Evolutionary conservation across 2,113 vertebrate genomes (phyloP).

Genomic region (Entelurus aequoreus): DNA sequence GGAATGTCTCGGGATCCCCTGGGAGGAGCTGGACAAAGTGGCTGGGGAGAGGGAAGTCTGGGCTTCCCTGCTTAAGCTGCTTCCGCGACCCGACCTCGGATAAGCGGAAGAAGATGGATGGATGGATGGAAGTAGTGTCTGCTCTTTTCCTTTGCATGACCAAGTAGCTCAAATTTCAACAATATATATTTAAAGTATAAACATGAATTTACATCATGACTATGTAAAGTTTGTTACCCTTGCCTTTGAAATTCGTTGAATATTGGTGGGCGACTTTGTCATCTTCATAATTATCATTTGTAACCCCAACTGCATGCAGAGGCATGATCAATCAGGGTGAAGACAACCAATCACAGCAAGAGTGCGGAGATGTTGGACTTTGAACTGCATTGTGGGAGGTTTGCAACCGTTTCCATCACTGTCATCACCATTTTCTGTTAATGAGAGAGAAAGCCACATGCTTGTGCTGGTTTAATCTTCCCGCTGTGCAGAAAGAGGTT

Average conservation of each 20-base stretch:
- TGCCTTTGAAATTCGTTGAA: neutral
- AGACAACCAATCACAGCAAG: slow-evolving; percentile 43
- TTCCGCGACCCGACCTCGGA: no score
- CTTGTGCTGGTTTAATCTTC: slow-evolving; percentile 12
- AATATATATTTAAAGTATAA: neutral
- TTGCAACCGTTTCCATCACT: slow-evolving; percentile 23
- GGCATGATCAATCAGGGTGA: slow-evolving; percentile 45
- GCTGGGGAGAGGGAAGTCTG: no score
- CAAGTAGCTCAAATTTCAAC: neutral
- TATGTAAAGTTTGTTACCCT: neutral
- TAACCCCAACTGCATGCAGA: slow-evolving; percentile 33
- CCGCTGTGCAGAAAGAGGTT: slow-evolving; percentile 8
- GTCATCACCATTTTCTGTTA: slow-evolving; percentile 17
- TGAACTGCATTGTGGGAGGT: slow-evolving; percentile 59
- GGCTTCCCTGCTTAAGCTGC: no score
- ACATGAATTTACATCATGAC: neutral
- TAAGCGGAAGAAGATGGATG: no score
- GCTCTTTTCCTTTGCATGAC: neutral
- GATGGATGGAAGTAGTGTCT: no score
- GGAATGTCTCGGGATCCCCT: no score
- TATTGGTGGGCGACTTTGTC: neutral
- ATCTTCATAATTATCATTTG: neutral
- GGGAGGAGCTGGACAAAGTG: no score
- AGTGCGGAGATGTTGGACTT: slow-evolving; percentile 46
- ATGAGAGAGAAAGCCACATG: neutral